Percentiles rank a stretch among this genome's conserved stretches.
These are phyloP conservation scores for Xestia xanthographa DNA, from an alignment of 2,888 invertebrate genomes.

Conservation along the genomic window DNA sequence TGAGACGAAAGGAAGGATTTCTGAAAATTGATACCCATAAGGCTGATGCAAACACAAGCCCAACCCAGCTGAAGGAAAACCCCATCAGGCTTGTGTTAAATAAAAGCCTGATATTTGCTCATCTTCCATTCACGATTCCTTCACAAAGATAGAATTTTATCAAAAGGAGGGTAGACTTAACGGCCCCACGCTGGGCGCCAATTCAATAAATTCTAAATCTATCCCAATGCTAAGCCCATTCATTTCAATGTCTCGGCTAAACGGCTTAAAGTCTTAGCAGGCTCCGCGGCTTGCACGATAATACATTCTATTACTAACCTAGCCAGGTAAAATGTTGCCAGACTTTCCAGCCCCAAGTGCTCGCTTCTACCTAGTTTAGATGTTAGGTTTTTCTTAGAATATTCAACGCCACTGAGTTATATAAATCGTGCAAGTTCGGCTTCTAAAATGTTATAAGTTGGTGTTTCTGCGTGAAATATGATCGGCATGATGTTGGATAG, in stretches of 20 bases:
- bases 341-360: constrained; percentile 36
- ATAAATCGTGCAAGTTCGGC: constrained; percentile 54
- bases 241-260: constrained; percentile 71
- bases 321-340: constrained; percentile 58
- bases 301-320: constrained; percentile 67
- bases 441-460: constrained; percentile 43
- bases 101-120: background rate
- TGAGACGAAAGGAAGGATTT: background rate
- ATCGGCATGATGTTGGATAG: constrained; percentile 17
- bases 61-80: too few relatives aligned
- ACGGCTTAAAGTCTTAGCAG: constrained; percentile 69
- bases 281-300: constrained; percentile 55
- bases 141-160: constrained; percentile 8
- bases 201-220: constrained; percentile 57
- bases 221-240: constrained; percentile 54
- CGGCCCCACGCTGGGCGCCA: constrained; percentile 67
- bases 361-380: constrained; percentile 40
- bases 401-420: constrained; percentile 51
- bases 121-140: background rate
- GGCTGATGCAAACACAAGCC: too few relatives aligned
- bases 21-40: background rate
- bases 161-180: constrained; percentile 11
- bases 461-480: constrained; percentile 44
- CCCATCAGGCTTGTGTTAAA: background rate
- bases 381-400: constrained; percentile 52